Conservation (phyloP, 2,797 vertebrate species). For the Cichlasoma orientale region DNA sequence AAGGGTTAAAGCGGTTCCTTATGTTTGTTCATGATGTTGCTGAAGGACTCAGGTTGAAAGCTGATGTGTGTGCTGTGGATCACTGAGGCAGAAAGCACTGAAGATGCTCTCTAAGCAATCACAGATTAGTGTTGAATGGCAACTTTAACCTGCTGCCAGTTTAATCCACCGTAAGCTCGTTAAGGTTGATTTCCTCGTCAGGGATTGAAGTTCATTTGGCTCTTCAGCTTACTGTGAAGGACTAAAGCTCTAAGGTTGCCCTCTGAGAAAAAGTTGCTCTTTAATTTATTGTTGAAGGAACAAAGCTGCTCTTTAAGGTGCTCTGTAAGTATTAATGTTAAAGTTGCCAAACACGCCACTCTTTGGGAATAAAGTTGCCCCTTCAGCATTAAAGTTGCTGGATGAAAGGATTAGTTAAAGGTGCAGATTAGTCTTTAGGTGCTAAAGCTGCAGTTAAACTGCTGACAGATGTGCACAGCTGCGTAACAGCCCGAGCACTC, state of each 20-base stretch:
- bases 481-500: not conserved
- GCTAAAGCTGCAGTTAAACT: not conserved
- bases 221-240: not conserved
- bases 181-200: not conserved
- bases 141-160: not conserved
- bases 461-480: not conserved
- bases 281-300: too few species aligned
- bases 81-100: not conserved
- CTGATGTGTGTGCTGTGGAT: not conserved
- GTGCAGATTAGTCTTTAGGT: not conserved
- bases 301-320: rapidly evolving
- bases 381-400: rapidly evolving
- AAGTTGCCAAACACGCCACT: too few species aligned
- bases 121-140: rapidly evolving
- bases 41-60: not conserved
- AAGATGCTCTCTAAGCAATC: not conserved
- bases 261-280: too few species aligned
- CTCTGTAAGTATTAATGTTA: not conserved
- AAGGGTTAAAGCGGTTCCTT: too few species aligned
- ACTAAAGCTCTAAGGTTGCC: not conserved
- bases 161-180: not conserved
- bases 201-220: not conserved
- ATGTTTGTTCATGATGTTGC: too few species aligned
- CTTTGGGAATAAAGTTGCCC: not conserved
- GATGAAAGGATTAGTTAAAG: too few species aligned